Evolutionary conservation across 2,797 vertebrate species (phyloP), one percentile per base, ranked within the genome.

Genomic region (Phrynocephalus guinanensis): DNA sequence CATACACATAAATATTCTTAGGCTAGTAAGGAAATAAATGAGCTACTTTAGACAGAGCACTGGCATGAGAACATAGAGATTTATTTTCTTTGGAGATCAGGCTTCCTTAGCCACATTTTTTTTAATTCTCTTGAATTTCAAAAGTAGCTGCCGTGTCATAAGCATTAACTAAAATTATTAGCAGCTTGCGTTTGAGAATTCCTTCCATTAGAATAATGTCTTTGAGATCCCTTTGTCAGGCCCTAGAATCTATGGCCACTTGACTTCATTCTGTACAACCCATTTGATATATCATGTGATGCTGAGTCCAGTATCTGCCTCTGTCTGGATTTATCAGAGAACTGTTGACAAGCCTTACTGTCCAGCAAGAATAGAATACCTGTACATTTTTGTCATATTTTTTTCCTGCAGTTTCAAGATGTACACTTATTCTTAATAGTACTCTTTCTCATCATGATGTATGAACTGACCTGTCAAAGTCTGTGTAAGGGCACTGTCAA

Each of bases 131-230:
- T 2, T 5, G n/a, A 26, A 24, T 56, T 75, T 83, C 68, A 72
- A 20, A 63, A 16, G 18, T 63, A 18, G 20, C 60, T 63, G 10
- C 15, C 60, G 16, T 63, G 15, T 63, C 7, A 81, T 94, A 89
- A 94, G 83, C 50, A 52, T 93, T 89, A 93, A 91, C 93, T 86
- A 86, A 93, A 86, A 84, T 92, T 92, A 92, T 13, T 91, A 94
- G 84, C 87, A 20, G 60, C 18, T 63, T 63, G 60, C 3, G 13
- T 63, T 63, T 63, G 18, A 63, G 60, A 63, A 63, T 63, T 63
- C 11, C 60, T 63, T 63, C 18, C 15, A 16, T 63, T 63, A 5
- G 18, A 63, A 18, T 15, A 20, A 15, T 18, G 60, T 63, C 91
- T 89, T 94, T 90, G 89, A 91, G 92, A 91, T 93, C 79, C 87